phyloP scores from a whole-genome alignment of 2,888 invertebrate genomes.

The Acleris holmiana region DNA sequence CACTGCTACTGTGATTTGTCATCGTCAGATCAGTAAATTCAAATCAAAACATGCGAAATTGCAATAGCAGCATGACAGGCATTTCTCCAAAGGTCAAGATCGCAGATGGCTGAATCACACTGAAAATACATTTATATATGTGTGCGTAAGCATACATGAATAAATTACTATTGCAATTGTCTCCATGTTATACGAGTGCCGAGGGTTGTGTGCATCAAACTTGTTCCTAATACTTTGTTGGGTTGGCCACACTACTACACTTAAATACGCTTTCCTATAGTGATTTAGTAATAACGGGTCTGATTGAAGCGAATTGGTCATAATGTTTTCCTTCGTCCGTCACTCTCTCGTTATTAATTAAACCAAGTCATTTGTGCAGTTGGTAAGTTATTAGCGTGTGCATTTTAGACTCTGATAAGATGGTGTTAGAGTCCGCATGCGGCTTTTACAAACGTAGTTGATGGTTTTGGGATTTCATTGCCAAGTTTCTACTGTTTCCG shows the following conservation, averaged over 20 bases:
- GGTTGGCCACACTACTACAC: too few species aligned
- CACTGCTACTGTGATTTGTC: background rate
- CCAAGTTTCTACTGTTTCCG: conserved; percentile 16
- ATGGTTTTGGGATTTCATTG: conserved; percentile 15
- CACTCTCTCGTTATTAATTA: conserved; percentile 46
- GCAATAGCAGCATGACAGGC: conserved; percentile 25
- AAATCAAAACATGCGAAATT: conserved; percentile 9
- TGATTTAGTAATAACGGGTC: conserved; percentile 46
- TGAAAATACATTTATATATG: too few species aligned
- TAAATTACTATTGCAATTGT: too few species aligned
- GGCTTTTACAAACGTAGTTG: background rate
- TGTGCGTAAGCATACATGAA: too few species aligned
- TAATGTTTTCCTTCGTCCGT: conserved; percentile 50
- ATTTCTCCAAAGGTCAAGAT: conserved; percentile 62
- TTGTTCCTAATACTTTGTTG: too few species aligned
- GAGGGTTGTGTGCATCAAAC: too few species aligned
- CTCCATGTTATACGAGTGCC: too few species aligned
- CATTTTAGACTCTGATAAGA: conserved; percentile 18
- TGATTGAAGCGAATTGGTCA: conserved; percentile 69
- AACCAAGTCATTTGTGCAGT: conserved; percentile 36
- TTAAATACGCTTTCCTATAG: too few species aligned
- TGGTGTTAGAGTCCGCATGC: background rate
- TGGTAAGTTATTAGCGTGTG: background rate
- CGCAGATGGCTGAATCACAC: conserved; percentile 33
- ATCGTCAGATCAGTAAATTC: conserved; percentile 12